Conservation (phyloP, 2,888 invertebrate genomes). For the Pollenia griseotomentosa region DNA sequence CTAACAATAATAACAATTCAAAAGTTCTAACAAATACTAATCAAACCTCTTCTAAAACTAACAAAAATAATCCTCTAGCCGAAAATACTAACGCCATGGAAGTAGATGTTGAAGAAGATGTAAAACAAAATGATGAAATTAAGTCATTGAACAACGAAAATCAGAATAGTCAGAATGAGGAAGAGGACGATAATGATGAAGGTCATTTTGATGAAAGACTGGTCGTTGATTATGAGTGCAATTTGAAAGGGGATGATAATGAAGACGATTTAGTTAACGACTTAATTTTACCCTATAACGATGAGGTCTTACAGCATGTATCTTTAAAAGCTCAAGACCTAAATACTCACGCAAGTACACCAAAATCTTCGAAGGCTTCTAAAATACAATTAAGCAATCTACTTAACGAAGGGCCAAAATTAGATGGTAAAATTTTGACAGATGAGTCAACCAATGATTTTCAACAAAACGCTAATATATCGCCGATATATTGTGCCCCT, state of each 20-base stretch:
- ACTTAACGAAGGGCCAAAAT: slow-evolving; percentile 46
- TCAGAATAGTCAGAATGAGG: slow-evolving; percentile 8
- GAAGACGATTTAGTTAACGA: slow-evolving; percentile 66
- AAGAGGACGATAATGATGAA: slow-evolving; percentile 72
- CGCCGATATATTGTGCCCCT: slow-evolving; percentile 80
- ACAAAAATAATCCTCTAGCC: slow-evolving; percentile 63
- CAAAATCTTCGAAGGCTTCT: slow-evolving; percentile 72
- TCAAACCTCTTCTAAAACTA: slow-evolving; percentile 71
- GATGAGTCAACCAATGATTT: slow-evolving; percentile 76
- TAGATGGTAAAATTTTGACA: slow-evolving; percentile 73
- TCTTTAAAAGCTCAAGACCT: slow-evolving; percentile 32
- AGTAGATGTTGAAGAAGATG: slow-evolving; percentile 73
- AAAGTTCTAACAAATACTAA: slow-evolving; percentile 75
- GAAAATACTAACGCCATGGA: slow-evolving; percentile 73
- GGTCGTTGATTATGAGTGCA: slow-evolving; percentile 77
- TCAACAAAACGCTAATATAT: slow-evolving; percentile 79
- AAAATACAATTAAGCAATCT: background rate
- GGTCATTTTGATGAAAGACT: slow-evolving; percentile 79
- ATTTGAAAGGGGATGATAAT: slow-evolving; percentile 57
- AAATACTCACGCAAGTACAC: slow-evolving; percentile 73
- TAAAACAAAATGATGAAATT: slow-evolving; percentile 13
- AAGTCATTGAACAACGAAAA: background rate
- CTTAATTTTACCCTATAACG: slow-evolving; percentile 65
- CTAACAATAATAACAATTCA: slow-evolving; percentile 70
- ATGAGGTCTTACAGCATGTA: slow-evolving; percentile 50